Evolutionary conservation across 2,797 vertebrate genomes (phyloP).

Genomic region (Neosilurus hyrtlii): DNA sequence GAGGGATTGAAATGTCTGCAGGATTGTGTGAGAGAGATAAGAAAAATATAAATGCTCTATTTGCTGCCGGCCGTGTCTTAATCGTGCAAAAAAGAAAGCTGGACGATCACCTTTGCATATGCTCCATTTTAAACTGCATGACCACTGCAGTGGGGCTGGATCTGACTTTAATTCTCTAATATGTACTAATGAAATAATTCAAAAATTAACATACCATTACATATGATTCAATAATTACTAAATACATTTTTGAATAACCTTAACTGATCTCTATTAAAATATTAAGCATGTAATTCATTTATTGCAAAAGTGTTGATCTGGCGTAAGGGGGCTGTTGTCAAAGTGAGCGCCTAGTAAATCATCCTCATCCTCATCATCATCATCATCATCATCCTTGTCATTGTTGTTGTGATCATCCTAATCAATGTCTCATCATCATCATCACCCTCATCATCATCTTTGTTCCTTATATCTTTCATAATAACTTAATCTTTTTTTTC

Average conservation of each 20-base stretch:
- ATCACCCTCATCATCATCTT: neutral
- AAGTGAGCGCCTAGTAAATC: constrained; percentile 51
- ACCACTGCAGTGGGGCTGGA: constrained; percentile 4
- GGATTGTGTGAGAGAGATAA: constrained; percentile 19
- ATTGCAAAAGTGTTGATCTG: constrained; percentile 16
- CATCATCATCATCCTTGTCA: neutral
- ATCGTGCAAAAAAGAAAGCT: constrained; percentile 36
- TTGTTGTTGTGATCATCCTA: too few species aligned
- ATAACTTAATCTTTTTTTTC: neutral
- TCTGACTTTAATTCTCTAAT: constrained; percentile 18
- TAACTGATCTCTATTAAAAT: neutral
- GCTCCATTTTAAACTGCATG: constrained; percentile 29
- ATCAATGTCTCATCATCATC: constrained; percentile 9
- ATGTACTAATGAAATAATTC: neutral
- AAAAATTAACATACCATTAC: constrained; percentile 15
- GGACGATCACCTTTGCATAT: constrained; percentile 55
- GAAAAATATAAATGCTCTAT: constrained; percentile 28
- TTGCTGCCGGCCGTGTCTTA: constrained; percentile 32
- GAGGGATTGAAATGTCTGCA: constrained; percentile 44
- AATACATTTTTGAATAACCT: constrained; percentile 1
- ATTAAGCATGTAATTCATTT: constrained; percentile 7
- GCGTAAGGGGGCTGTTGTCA: constrained; percentile 43
- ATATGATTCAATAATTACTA: constrained; percentile 1
- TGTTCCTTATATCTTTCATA: neutral
- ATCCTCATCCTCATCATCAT: constrained; percentile 39